Percentiles rank a stretch among this genome's conserved stretches.
Evolutionary conservation across 1,140 invertebrate genomes (phyloP).

Genomic region (Bombus sibiricus): DNA sequence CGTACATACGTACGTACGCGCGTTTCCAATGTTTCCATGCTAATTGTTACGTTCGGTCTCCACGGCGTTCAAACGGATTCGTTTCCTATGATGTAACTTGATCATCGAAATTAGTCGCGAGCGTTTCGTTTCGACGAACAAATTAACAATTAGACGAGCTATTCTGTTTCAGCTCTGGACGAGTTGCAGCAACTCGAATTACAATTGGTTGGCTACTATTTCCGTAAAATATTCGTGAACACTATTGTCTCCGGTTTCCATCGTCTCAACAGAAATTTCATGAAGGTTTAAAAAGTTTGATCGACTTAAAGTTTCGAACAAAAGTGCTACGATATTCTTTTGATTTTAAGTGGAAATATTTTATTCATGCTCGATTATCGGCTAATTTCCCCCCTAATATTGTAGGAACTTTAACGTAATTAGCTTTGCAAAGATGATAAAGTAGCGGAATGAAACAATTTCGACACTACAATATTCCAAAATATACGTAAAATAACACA

Average conservation of each 20-base stretch:
- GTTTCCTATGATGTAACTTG: background rate
- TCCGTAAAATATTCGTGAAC: background rate
- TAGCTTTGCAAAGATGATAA: no score
- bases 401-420: background rate
- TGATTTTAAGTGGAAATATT: background rate
- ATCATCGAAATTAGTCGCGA: conserved; percentile 26
- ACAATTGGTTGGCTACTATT: background rate
- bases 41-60: conserved; percentile 15
- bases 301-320: background rate
- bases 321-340: background rate
- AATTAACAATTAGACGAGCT: conserved; percentile 34
- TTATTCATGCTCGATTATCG: background rate
- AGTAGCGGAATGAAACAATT: background rate
- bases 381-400: background rate
- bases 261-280: background rate
- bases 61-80: background rate
- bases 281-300: background rate
- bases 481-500: no score
- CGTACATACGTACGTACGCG: background rate
- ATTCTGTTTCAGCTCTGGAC: background rate
- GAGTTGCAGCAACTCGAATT: background rate
- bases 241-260: background rate
- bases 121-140: conserved; percentile 17
- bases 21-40: background rate
- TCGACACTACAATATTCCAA: background rate